phyloP scores from a whole-genome alignment of 2,113 vertebrate genomes.

The Ascaphus truei region DNA sequence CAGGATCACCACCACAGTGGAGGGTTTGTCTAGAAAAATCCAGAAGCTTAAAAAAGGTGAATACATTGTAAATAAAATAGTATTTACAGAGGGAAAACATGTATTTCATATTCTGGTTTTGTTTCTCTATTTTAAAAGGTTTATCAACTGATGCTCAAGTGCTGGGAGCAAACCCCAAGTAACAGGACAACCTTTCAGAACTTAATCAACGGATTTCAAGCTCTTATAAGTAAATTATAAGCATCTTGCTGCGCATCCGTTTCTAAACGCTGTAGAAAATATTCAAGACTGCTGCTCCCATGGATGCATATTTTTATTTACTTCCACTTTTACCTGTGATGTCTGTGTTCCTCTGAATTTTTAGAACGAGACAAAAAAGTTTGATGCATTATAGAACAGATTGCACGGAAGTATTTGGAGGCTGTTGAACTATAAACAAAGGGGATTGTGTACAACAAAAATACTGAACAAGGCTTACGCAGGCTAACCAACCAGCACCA shows the following conservation, averaged over 20 bases:
- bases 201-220: constrained; percentile 80
- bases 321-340: not conserved
- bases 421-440: no score
- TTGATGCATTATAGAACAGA: no score
- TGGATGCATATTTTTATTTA: constrained; percentile 15
- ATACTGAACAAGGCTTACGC: no score
- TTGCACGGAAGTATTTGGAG: no score
- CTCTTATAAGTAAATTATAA: constrained; percentile 65
- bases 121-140: constrained; percentile 61
- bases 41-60: no score
- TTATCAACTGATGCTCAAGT: constrained; percentile 84
- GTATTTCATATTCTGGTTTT: no score
- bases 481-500: no score
- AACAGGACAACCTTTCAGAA: constrained; percentile 80
- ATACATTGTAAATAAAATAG: no score
- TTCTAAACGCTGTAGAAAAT: not conserved
- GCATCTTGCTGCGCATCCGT: not conserved
- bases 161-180: constrained; percentile 82
- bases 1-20: no score
- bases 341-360: not conserved
- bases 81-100: no score
- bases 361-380: not conserved
- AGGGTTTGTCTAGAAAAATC: no score
- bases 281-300: not conserved
- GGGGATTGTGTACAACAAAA: no score